A percentile compares a stretch with the other conserved stretches of the same genome.
phyloP scores from a whole-genome alignment of 2,797 vertebrate species.

The Leptoclinus maculatus region DNA sequence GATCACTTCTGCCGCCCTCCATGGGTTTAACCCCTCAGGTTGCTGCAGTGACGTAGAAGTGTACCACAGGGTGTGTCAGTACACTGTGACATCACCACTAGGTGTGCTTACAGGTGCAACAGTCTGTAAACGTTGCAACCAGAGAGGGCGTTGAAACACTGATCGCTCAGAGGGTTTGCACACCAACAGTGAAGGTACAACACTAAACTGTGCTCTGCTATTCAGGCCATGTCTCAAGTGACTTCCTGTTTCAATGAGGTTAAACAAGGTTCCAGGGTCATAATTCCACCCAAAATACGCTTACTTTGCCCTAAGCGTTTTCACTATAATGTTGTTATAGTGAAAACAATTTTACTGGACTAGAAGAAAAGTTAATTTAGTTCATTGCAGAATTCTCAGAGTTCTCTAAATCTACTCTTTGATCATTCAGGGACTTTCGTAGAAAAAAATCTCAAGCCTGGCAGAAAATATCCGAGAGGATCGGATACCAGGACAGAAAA shows the following conservation, averaged over 20 bases:
- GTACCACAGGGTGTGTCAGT: not conserved
- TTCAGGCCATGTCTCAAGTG: not conserved
- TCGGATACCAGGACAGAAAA: not conserved
- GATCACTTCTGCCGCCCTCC: not conserved
- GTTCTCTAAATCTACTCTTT: not conserved
- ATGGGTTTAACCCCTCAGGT: not conserved
- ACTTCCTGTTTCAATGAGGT: not conserved
- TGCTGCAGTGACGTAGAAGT: not conserved
- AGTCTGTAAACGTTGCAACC: not conserved
- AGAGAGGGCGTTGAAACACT: not conserved
- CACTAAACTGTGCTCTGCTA: not conserved
- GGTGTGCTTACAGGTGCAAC: not conserved
- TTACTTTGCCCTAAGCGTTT: too few relatives aligned
- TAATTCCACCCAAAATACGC: not conserved
- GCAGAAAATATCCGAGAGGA: not conserved
- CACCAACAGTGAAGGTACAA: not conserved
- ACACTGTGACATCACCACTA: slow-evolving; percentile 1
- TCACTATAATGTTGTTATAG: not conserved
- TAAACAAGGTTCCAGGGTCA: not conserved
- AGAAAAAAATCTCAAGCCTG: not conserved
- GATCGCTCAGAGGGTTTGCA: not conserved
- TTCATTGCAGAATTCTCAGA: not conserved
- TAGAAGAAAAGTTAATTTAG: not conserved
- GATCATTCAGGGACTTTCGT: not conserved
- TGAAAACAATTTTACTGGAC: not conserved